Base-by-base conservation (phyloP, 2,888 invertebrate genomes). In the Cecidostiba fungosa region DNA sequence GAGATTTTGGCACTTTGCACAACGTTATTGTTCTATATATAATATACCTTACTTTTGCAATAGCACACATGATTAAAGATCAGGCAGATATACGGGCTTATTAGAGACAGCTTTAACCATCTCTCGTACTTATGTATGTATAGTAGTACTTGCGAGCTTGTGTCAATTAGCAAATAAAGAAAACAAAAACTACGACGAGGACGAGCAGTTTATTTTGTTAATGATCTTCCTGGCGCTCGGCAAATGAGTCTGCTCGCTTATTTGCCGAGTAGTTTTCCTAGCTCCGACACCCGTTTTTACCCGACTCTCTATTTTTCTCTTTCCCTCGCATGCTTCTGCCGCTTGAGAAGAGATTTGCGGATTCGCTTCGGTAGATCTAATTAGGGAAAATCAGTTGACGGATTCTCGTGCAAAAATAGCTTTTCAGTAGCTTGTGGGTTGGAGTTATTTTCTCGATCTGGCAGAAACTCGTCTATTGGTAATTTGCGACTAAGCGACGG, bases 201-300 rank as follows among this genome's bases (percentile, higher is more conserved):
- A 10, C 62, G 73, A 77, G 36, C 72, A 80, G 82, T 85, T 87
- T 87, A 86, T 84, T 87, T 87, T 74, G 82, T 70, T 86, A 87
- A 87, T 87, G 82, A 87, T 85, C 79, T 50, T 50, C 80, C 82
- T 78, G 50, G 80, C 73, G 82, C 82, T 70, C 82, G 59, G 84
- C 85, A 84, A 87, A 87, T 84, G 85, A 86, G 80, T 85, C 79
- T 72, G 29, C 36, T 74, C 77, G 39, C 26, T 29, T 19, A 47
- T 12, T 23, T n/a, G 79, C 59, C 72, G 59, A 54, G 29, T 43
- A 14, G 43, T 54, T 70, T 50, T 54, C n/a, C n/a, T 1, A 23
- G 8, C 14, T 50, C 50, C 50, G 19, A 50, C 50, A 19, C 32
- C 8, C 19, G 23, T 16, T 59, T 36, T 59, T 73, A 23, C n/a